Percentiles rank a stretch among this genome's conserved stretches.
phyloP scores from a whole-genome alignment of 2,113 vertebrate species.

The Dunckerocampus dactyliophorus region DNA sequence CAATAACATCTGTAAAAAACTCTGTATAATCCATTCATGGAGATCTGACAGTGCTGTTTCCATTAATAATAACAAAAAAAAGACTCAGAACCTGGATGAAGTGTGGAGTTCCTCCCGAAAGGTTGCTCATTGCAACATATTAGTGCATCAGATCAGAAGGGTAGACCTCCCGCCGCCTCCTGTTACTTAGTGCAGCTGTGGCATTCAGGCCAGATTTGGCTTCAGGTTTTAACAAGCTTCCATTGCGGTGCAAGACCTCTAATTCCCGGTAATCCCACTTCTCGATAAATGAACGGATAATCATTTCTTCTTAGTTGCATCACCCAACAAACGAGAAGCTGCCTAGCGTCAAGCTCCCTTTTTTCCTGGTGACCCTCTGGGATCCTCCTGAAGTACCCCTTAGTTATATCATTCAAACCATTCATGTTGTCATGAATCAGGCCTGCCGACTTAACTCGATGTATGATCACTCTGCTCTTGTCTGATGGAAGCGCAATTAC shows the following conservation, averaged over 20 bases:
- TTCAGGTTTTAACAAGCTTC: constrained; percentile 5
- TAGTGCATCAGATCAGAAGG: constrained; percentile 17
- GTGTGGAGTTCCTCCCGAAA: too few relatives aligned
- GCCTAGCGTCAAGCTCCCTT: not conserved
- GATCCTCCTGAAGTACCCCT: not conserved
- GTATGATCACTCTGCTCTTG: too few relatives aligned
- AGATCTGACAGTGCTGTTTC: not conserved
- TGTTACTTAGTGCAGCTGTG: too few relatives aligned
- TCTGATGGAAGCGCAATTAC: too few relatives aligned
- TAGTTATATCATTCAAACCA: not conserved
- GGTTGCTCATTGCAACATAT: constrained; percentile 29
- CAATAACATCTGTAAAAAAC: not conserved
- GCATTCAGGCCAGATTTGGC: not conserved
- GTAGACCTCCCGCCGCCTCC: too few relatives aligned
- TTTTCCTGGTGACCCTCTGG: not conserved
- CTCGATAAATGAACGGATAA: not conserved
- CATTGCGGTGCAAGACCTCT: constrained; percentile 1
- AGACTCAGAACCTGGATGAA: not conserved
- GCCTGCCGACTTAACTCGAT: too few relatives aligned
- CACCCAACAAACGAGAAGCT: not conserved
- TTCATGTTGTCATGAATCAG: too few relatives aligned
- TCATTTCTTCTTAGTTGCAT: not conserved
- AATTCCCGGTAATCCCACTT: not conserved
- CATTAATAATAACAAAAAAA: not conserved
- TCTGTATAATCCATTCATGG: not conserved